Evolutionary conservation across 2,888 invertebrate species (phyloP), one percentile per base, ranked within the genome.

Genomic region (Euspilapteryx auroguttella): DNA sequence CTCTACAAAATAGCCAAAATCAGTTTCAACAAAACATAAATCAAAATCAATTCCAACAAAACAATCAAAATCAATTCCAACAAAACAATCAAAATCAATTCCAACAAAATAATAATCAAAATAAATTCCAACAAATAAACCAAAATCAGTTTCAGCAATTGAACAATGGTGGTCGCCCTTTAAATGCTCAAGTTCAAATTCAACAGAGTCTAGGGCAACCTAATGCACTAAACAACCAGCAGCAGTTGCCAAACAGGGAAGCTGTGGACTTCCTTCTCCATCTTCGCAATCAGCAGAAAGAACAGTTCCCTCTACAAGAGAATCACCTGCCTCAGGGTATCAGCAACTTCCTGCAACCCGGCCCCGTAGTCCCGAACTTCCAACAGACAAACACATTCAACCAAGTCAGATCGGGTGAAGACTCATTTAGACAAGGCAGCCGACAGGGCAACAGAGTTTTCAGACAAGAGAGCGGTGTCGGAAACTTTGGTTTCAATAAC

Each of bases 401-500:
- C 41, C 65, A 59, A 41, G 37, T 59, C 29, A 52, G 54, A 39
- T 39, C 47, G 12, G 26, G 39, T 7, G 47, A 46, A 25, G 61
- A 69, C n/a, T 53, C 49, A 27, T 55, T 47, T 27, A 51, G 47
- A 25, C 52, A 48, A 28, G 17, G 17, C 17, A 17, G 8, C 17
- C 68, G 63, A 37, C 66, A 69, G 40, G 58, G 55, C 15, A 63
- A 63, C 31, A 57, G 79, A 25, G 61, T 78, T 24, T 75, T 81
- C 44, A 66, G 82, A 6, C 80, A 82, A 40, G 82, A 82, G 31
- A 65, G 52, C 33, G 68, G 65, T 6, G 79, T 80, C 2, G 85
- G 83, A 3, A 87, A 87, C 45, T 80, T 85, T 33, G 85, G 83
- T 4, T 44, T 81, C 28, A 82, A 83, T 40, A 55, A 52, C 37